Conservation (phyloP, 92 coral and sea anemone genomes). For the Palythoa grandiflora region DNA sequence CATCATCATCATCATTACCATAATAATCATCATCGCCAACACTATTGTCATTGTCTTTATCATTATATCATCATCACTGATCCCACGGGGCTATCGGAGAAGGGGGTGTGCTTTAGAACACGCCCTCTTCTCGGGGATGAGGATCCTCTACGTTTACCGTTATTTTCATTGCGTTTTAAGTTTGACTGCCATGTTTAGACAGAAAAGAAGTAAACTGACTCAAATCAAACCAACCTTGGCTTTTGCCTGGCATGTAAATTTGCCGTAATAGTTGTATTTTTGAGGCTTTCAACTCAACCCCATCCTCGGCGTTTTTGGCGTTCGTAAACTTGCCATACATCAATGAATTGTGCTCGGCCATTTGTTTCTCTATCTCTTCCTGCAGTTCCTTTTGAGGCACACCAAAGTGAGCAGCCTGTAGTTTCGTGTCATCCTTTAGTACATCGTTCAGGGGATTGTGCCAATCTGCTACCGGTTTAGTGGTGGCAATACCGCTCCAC, state of each 20-base stretch:
- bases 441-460: conserved; percentile 80
- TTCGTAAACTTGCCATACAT: conserved; percentile 93
- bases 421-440: conserved; percentile 77
- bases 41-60: no score
- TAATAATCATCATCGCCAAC: neutral
- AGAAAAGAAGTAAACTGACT: no score
- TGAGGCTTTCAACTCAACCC: conserved; percentile 73
- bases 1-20: neutral
- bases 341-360: conserved; percentile 85
- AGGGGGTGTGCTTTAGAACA: no score
- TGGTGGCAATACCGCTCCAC: conserved; percentile 99
- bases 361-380: conserved; percentile 88
- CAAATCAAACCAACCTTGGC: conserved; percentile 59
- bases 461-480: conserved; percentile 72
- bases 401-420: conserved; percentile 97
- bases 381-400: conserved; percentile 85
- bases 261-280: conserved; percentile 85
- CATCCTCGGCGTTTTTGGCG: conserved; percentile 47
- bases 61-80: no score
- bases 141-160: neutral
- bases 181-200: neutral
- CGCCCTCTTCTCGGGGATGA: no score
- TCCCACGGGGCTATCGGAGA: no score
- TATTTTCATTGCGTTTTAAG: no score
- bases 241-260: conserved; percentile 80